A percentile compares a stretch with the other conserved stretches of the same genome.
These are phyloP conservation scores for Chionoecetes opilio DNA, from an alignment of 1,140 invertebrate species.

Conservation along the genomic window DNA sequence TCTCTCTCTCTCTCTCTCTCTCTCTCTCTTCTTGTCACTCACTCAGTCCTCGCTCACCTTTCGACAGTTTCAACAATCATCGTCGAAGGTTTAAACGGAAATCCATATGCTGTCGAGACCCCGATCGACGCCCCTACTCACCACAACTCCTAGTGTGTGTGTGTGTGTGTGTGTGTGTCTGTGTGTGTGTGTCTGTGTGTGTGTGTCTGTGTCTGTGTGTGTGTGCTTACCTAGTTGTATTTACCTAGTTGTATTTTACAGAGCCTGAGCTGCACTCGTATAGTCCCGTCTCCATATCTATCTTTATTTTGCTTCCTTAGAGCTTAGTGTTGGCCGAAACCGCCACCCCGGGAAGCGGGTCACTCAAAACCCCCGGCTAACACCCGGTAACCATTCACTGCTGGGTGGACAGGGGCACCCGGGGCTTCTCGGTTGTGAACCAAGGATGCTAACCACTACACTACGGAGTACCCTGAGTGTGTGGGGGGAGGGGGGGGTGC, in stretches of 20 bases:
- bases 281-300: no score
- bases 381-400: no score
- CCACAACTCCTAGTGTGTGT: neutral
- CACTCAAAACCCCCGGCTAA: no score
- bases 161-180: conserved; percentile 5
- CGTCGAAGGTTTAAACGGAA: neutral
- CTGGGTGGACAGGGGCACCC: no score
- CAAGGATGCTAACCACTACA: no score
- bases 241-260: no score
- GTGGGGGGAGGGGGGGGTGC: neutral
- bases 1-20: neutral
- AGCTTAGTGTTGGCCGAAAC: no score
- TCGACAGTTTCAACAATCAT: neutral
- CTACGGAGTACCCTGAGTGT: no score
- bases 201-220: conserved; percentile 3
- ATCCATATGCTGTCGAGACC: neutral
- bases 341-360: no score
- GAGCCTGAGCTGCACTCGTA: no score
- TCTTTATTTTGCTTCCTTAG: no score
- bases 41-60: neutral
- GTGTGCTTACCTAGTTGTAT: neutral
- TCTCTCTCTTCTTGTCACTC: neutral
- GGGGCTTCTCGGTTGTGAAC: no score
- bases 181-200: conserved; percentile 5
- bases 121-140: neutral